These are phyloP conservation scores for Lamprotornis superbus DNA, from an alignment of 2,113 vertebrate genomes.

Conservation along the genomic window DNA sequence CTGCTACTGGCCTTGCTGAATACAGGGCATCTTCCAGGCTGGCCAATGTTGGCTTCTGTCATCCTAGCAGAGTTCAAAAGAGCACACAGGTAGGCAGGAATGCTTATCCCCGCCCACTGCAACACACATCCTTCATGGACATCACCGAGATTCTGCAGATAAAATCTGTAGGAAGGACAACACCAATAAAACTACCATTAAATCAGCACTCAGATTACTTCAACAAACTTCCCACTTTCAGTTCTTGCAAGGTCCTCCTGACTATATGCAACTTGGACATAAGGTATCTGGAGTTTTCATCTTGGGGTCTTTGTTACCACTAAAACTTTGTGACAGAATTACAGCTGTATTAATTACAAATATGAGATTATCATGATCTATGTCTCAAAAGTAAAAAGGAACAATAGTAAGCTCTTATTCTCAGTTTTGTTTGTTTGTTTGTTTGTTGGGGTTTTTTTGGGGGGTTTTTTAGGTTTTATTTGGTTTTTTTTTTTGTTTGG, in stretches of 20 bases:
- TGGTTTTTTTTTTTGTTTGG: no score
- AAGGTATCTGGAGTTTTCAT: constrained; percentile 1
- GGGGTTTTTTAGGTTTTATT: no score
- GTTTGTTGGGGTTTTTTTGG: no score
- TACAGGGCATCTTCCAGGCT: neutral
- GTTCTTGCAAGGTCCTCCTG: neutral
- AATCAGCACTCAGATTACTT: neutral
- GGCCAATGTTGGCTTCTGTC: neutral
- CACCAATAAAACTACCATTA: neutral
- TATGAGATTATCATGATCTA: neutral
- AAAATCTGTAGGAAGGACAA: neutral
- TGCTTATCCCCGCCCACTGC: neutral
- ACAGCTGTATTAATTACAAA: neutral
- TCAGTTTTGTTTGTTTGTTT: neutral
- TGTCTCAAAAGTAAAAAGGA: neutral
- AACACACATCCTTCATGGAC: neutral
- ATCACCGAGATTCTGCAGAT: neutral
- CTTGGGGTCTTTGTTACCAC: neutral
- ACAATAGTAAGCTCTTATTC: neutral
- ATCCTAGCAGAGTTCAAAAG: neutral
- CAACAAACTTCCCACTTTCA: neutral
- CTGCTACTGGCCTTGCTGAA: neutral
- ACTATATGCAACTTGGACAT: neutral
- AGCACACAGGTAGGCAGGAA: neutral
- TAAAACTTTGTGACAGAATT: constrained; percentile 6